These are phyloP conservation scores for Diplolepis rosae DNA, from an alignment of 2,888 invertebrate species.

Conservation along the genomic window DNA sequence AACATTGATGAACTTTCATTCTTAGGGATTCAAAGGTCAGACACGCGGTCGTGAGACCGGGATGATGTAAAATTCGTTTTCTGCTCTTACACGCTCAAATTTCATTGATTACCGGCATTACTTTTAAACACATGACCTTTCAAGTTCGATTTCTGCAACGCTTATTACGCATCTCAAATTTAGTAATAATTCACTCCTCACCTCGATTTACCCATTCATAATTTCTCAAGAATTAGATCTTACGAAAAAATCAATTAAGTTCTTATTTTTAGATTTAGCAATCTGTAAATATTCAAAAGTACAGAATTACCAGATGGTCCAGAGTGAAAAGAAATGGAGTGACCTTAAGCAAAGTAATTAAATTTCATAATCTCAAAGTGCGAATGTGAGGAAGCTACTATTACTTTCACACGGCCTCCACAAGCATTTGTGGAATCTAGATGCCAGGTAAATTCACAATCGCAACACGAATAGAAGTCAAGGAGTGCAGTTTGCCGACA, in stretches of 20 bases:
- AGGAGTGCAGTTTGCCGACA: constrained; percentile 15
- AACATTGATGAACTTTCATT: constrained; percentile 24
- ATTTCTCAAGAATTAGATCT: neutral
- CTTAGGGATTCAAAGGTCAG: constrained; percentile 15
- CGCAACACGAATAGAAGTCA: constrained; percentile 40
- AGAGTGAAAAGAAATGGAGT: neutral
- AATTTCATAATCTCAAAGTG: constrained; percentile 43
- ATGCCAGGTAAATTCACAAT: constrained; percentile 44
- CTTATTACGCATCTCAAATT: neutral
- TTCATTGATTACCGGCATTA: constrained; percentile 23
- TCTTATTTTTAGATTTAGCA: neutral
- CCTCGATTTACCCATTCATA: neutral
- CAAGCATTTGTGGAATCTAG: constrained; percentile 57
- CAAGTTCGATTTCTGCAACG: constrained; percentile 23
- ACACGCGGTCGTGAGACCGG: constrained; percentile 25
- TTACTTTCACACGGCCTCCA: constrained; percentile 64
- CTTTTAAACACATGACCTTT: constrained; percentile 24
- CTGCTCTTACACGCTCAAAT: constrained; percentile 20
- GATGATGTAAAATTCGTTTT: constrained; percentile 21
- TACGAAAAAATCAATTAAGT: neutral
- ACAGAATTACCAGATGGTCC: neutral
- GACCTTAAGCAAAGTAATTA: constrained; percentile 31
- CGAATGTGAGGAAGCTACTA: constrained; percentile 52
- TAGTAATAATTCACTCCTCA: neutral
- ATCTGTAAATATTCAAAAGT: neutral